These are phyloP conservation scores for Drosophila niveifrons DNA, from an alignment of 2,888 invertebrate species.

Conservation along the genomic window DNA sequence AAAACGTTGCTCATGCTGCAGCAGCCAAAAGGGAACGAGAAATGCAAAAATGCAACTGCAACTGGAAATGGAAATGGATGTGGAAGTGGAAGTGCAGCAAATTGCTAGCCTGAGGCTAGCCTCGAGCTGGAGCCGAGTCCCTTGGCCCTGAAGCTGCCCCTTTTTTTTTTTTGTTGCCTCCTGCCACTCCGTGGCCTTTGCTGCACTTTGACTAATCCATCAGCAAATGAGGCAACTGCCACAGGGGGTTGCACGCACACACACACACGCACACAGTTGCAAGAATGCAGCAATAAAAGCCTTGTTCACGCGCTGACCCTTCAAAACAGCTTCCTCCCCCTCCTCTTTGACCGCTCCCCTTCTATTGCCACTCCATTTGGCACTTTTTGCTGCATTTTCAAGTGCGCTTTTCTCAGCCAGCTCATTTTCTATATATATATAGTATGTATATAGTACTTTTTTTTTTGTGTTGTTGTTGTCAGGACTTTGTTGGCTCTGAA, in stretches of 20 bases:
- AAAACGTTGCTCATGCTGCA: constrained; percentile 27
- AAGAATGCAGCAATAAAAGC: constrained; percentile 65
- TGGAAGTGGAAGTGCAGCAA: constrained; percentile 45
- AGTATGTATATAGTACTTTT: neutral
- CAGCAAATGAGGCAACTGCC: constrained; percentile 76
- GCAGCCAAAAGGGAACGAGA: constrained; percentile 4
- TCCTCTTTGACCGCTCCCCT: neutral
- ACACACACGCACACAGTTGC: constrained; percentile 26
- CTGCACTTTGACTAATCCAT: constrained; percentile 80
- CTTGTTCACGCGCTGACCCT: constrained; percentile 55
- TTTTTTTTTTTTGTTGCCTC: neutral
- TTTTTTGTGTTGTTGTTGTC: constrained; percentile 14
- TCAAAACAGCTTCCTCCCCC: constrained; percentile 30
- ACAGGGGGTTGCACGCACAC: constrained; percentile 50
- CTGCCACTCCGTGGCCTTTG: constrained; percentile 30
- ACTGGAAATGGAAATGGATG: constrained; percentile 44
- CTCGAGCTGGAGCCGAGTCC: constrained; percentile 23
- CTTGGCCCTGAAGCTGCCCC: constrained; percentile 32
- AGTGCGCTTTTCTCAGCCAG: constrained; percentile 59
- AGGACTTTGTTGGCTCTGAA: constrained; percentile 61
- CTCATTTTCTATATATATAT: constrained; percentile 49
- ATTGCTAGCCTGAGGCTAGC: constrained; percentile 41
- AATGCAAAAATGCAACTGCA: constrained; percentile 49
- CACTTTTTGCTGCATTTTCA: constrained; percentile 65
- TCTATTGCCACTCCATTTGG: constrained; percentile 46